phyloP scores from a whole-genome alignment of 2,888 invertebrate genomes.

The Imbricaverruca yamaguchii region DNA sequence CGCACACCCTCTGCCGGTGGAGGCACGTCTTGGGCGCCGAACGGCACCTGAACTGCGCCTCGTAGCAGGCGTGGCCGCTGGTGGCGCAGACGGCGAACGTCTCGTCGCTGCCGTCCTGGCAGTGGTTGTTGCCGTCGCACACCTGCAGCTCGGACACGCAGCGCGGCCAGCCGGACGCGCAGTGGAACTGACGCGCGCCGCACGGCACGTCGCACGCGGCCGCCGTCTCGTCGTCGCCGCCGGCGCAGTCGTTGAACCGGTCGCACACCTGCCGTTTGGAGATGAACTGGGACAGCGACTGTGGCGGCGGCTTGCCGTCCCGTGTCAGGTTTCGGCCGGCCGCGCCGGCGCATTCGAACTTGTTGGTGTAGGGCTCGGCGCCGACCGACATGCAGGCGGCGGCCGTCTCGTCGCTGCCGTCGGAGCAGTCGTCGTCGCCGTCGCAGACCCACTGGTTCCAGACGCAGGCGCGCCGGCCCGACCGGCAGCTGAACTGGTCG shows the following conservation, averaged over 20 bases:
- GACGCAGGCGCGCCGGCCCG: conserved; percentile 61
- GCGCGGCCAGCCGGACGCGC: conserved; percentile 74
- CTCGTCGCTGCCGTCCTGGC: conserved; percentile 90
- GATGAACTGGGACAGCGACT: conserved; percentile 59
- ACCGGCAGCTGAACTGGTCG: not conserved
- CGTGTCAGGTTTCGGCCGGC: not conserved
- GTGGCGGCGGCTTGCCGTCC: not conserved
- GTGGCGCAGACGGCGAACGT: conserved; percentile 65
- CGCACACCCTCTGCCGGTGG: conserved; percentile 82
- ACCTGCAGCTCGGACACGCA: conserved; percentile 54
- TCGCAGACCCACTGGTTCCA: conserved; percentile 92
- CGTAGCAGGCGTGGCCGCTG: conserved; percentile 57
- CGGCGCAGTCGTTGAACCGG: not conserved
- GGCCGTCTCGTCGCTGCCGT: conserved; percentile 56
- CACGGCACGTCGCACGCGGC: conserved; percentile 62
- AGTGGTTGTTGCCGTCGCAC: conserved; percentile 90
- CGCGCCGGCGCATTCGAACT: not conserved
- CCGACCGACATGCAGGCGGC: conserved; percentile 61
- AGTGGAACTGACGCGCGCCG: conserved; percentile 85
- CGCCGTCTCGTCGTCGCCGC: conserved; percentile 47
- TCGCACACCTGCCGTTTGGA: conserved; percentile 53
- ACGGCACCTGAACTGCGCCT: conserved; percentile 87
- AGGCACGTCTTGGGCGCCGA: conserved; percentile 72
- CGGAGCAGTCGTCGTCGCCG: conserved; percentile 52
- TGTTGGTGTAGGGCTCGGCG: conserved; percentile 49